Percentiles rank a stretch among this genome's conserved stretches.
Conservation (phyloP, 2,797 vertebrate genomes). For the Brotogeris chrysoptera region DNA sequence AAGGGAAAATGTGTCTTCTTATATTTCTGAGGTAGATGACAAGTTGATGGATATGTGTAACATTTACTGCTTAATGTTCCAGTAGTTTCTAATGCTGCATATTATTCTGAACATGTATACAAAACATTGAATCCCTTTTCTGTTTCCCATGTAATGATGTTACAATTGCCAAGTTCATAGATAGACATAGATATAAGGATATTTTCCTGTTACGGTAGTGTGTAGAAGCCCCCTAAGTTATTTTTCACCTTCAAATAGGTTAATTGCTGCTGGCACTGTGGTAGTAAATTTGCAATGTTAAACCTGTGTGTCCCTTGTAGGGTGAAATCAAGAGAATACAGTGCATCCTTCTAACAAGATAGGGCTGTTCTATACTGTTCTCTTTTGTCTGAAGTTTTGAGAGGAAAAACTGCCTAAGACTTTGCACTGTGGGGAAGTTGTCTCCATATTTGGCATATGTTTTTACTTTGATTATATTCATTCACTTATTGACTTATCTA, state of each 20-base stretch:
- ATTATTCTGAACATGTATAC: background rate
- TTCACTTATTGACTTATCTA: background rate
- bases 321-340: background rate
- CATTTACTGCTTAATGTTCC: background rate
- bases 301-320: background rate
- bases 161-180: background rate
- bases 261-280: background rate
- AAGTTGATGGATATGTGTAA: background rate
- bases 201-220: background rate
- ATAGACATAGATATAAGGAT: background rate
- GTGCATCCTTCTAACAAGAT: background rate
- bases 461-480: background rate
- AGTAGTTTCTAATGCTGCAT: background rate
- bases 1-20: background rate
- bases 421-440: background rate
- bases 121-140: background rate
- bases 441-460: background rate
- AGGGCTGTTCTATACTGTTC: background rate
- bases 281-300: background rate
- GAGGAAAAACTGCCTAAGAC: background rate
- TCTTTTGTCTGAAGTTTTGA: background rate
- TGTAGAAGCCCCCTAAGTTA: background rate
- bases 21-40: background rate
- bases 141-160: background rate
- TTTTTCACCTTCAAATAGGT: background rate